Evolutionary conservation across 2,113 vertebrate species (phyloP), one percentile per base, ranked within the genome.

Genomic region (Etia nguti): DNA sequence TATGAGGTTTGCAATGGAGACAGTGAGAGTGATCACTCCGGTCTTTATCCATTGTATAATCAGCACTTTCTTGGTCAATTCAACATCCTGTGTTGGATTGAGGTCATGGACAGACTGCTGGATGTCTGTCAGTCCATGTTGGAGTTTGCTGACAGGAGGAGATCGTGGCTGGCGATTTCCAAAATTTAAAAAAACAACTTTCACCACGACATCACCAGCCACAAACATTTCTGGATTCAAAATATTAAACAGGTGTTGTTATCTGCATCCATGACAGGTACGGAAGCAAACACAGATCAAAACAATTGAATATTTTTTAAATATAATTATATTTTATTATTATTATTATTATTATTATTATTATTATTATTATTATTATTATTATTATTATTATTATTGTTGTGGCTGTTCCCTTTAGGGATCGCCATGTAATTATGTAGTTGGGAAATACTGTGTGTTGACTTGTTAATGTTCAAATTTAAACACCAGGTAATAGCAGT

Each of bases 51-150:
- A 95, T 96, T 96, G 96, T 95, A 95, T 88, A 95, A 96, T 95
- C 93, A 91, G 68, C 24, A 73, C 20, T 83, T 62, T 24, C 82
- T 54, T 79, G 29, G 85, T 93, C 88, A 91, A 92, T 92, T 92
- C 92, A 92, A 70, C 92, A 92, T 95, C 95, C 96, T 96, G 97
- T 94, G 96, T 92, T 97, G 93, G 97, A 95, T 90, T 94, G 96
- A 96, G 92, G 96, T 96, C 96, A 97, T 96, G 95, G 92, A 93
- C 96, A 93, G 97, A 97, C 98, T 97, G 97, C 85, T n/a, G 55
- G 52, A 82, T 90, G 94, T 94, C 91, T 93, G 96, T 92, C 94
- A 93, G 96, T 96, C 95, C 93, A 96, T 97, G 96, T 96, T 95
- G 96, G 94, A 94, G 96, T 65, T 54, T 48, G 55, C 75, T 26